Percentiles rank a stretch among this genome's conserved stretches.
Evolutionary conservation across 2,888 invertebrate genomes (phyloP).

Genomic region (Agrilus cyanescens): DNA sequence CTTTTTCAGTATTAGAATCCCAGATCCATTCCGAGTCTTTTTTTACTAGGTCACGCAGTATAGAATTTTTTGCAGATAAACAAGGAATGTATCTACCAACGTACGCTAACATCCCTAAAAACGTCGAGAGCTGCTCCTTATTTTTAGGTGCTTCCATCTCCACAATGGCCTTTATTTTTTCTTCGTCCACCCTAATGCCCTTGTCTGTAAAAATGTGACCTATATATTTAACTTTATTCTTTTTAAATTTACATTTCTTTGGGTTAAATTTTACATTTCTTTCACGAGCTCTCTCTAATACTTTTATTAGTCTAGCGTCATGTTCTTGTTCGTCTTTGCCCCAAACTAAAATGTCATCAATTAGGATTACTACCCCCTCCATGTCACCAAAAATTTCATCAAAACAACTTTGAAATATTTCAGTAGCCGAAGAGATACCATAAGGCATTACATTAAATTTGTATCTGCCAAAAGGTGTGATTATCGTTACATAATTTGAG

Average conservation of each 20-base stretch:
- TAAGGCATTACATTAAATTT: slow-evolving; percentile 9
- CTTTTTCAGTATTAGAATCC: slow-evolving; percentile 8
- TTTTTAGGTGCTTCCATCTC: slow-evolving; percentile 14
- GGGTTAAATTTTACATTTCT: slow-evolving; percentile 9
- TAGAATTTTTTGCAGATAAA: slow-evolving; percentile 11
- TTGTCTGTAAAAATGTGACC: slow-evolving; percentile 13
- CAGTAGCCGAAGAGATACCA: slow-evolving; percentile 4
- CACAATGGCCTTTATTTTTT: slow-evolving; percentile 13
- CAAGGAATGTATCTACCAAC: slow-evolving; percentile 16
- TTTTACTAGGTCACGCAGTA: slow-evolving; percentile 12
- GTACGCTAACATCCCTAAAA: slow-evolving; percentile 20
- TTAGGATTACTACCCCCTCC: slow-evolving; percentile 7
- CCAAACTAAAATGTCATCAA: slow-evolving; percentile 10
- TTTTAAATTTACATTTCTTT: slow-evolving; percentile 11
- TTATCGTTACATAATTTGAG: slow-evolving; percentile 17
- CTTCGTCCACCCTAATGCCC: slow-evolving; percentile 10
- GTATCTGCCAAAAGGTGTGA: slow-evolving; percentile 14
- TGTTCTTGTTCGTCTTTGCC: slow-evolving; percentile 6
- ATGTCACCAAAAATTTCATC: slow-evolving; percentile 6
- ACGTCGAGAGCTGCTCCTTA: slow-evolving; percentile 14
- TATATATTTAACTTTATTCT: slow-evolving; percentile 11
- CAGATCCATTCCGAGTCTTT: slow-evolving; percentile 12
- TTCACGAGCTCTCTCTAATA: slow-evolving; percentile 4
- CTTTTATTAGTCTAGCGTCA: slow-evolving; percentile 5
- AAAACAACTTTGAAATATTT: slow-evolving; percentile 10